phyloP scores from a whole-genome alignment of 2,797 vertebrate genomes.

The Sebastes steindachneri region DNA sequence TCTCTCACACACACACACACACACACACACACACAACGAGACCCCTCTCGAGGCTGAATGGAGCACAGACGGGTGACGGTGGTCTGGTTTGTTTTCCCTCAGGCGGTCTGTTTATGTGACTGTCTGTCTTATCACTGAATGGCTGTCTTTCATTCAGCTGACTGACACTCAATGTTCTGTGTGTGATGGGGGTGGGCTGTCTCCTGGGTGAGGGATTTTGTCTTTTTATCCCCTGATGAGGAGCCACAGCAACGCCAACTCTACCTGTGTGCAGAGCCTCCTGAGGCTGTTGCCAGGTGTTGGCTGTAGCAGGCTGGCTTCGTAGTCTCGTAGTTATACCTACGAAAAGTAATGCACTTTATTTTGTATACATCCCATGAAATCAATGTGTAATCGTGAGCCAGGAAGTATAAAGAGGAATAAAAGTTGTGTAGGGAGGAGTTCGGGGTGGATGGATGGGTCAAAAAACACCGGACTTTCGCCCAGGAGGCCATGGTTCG shows the following conservation, averaged over 20 bases:
- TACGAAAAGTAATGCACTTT: too few relatives aligned
- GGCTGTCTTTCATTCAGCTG: slow-evolving; percentile 71
- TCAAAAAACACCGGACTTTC: too few relatives aligned
- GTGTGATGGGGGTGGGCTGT: background rate
- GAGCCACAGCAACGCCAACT: background rate
- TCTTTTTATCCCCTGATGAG: slow-evolving; percentile 21
- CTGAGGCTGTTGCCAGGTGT: background rate
- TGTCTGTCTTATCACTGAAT: slow-evolving; percentile 77
- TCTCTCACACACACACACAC: background rate
- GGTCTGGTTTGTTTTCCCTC: slow-evolving; percentile 72
- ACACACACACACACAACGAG: background rate
- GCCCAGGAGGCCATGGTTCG: too few relatives aligned
- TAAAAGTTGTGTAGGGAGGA: too few relatives aligned
- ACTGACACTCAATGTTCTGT: slow-evolving; percentile 47
- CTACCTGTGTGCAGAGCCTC: background rate
- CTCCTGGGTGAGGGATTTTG: slow-evolving; percentile 8
- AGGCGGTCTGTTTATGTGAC: slow-evolving; percentile 72
- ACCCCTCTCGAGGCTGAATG: slow-evolving; percentile 59
- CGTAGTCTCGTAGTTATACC: too few relatives aligned
- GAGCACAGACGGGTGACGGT: slow-evolving; percentile 44
- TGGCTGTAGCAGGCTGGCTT: background rate
- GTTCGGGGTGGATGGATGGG: too few relatives aligned
- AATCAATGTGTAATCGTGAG: too few relatives aligned
- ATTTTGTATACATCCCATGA: too few relatives aligned
- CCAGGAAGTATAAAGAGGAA: too few relatives aligned